These are phyloP conservation scores for Drosophila santomea DNA, from an alignment of 1,140 invertebrate species.

Conservation along the genomic window DNA sequence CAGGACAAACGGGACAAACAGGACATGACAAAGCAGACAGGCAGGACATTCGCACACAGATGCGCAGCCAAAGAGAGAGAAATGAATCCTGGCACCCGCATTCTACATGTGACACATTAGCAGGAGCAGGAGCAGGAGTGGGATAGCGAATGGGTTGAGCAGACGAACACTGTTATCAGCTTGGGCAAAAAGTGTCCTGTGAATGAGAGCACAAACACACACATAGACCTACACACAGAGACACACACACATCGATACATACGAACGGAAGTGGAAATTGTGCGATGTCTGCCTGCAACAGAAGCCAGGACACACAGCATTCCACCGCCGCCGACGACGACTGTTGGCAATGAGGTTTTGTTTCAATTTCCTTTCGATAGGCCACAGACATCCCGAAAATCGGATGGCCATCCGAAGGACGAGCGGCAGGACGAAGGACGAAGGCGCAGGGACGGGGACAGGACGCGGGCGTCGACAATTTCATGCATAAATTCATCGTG, in stretches of 20 bases:
- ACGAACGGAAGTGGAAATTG: slow-evolving; percentile 65
- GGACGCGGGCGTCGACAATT: slow-evolving; percentile 81
- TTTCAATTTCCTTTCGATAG: slow-evolving; percentile 83
- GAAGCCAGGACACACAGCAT: slow-evolving; percentile 5
- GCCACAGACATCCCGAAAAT: slow-evolving; percentile 72
- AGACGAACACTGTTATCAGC: slow-evolving; percentile 64
- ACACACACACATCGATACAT: slow-evolving; percentile 1
- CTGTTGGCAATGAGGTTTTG: slow-evolving; percentile 80
- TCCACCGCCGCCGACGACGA: slow-evolving; percentile 21
- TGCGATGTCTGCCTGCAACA: slow-evolving; percentile 67
- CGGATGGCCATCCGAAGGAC: slow-evolving; percentile 1
- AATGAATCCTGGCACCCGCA: slow-evolving; percentile 62
- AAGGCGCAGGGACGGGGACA: too few relatives aligned
- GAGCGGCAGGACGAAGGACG: too few relatives aligned
- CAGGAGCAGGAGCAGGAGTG: slow-evolving; percentile 10
- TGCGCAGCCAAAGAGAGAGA: slow-evolving; percentile 2
- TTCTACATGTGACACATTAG: slow-evolving; percentile 60
- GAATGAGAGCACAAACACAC: slow-evolving; percentile 45
- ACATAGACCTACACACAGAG: not conserved
- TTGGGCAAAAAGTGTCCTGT: slow-evolving; percentile 67
- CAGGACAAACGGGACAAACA: slow-evolving; percentile 26
- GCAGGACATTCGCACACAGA: slow-evolving; percentile 30
- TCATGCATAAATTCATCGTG: slow-evolving; percentile 80
- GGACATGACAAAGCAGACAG: slow-evolving; percentile 36
- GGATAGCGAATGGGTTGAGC: not conserved